Percentiles rank a stretch among this genome's conserved stretches.
Evolutionary conservation across 1,140 invertebrate genomes (phyloP).

Genomic region (Brachionus asplanchnoidis): DNA sequence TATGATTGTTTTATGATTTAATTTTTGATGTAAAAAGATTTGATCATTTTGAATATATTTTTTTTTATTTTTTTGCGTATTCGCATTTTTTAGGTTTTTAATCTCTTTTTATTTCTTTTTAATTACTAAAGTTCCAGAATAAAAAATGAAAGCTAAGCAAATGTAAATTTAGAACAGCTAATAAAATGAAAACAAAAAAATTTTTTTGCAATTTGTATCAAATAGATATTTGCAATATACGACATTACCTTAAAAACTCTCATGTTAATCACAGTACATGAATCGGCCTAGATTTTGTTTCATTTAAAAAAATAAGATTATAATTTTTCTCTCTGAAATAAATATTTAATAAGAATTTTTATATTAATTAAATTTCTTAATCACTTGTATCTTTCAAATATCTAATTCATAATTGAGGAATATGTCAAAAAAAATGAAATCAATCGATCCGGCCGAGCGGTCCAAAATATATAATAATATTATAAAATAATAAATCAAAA

Average conservation of each 20-base stretch:
- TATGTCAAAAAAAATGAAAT: constrained; percentile 39
- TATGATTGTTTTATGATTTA: too few relatives aligned
- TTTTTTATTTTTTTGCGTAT: too few relatives aligned
- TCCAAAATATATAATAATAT: too few relatives aligned
- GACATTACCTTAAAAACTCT: neutral
- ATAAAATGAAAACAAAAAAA: neutral
- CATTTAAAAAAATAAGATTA: neutral
- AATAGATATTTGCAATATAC: neutral
- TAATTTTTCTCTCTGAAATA: too few relatives aligned
- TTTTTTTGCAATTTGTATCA: neutral
- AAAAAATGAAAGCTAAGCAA: neutral
- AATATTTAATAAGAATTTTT: neutral
- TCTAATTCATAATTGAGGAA: neutral
- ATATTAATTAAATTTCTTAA: neutral
- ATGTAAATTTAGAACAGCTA: neutral
- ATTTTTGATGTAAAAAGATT: too few relatives aligned
- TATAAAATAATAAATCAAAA: too few relatives aligned
- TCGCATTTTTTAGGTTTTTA: too few relatives aligned
- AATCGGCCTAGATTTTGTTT: neutral
- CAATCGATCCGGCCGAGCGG: constrained; percentile 40
- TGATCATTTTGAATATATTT: too few relatives aligned
- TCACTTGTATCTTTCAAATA: neutral
- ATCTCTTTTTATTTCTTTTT: too few relatives aligned
- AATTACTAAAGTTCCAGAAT: too few relatives aligned
- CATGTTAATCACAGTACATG: neutral